phyloP scores from a whole-genome alignment of 2,888 invertebrate genomes.

The Augiades crinisus region DNA sequence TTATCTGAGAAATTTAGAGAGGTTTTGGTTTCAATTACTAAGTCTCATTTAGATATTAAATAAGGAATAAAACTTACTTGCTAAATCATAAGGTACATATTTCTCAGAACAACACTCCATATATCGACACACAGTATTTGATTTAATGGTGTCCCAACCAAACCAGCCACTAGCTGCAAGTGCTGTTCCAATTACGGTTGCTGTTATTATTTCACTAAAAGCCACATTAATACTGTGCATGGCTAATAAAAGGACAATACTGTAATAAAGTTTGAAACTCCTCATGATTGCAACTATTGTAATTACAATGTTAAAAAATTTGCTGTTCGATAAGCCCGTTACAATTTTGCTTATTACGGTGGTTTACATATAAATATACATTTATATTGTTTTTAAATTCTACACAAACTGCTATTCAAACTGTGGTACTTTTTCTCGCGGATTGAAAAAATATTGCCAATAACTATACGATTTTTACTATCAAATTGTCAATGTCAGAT shows the following conservation, averaged over 20 bases:
- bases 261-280: neutral
- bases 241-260: neutral
- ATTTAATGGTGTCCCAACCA: constrained; percentile 62
- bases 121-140: constrained; percentile 70
- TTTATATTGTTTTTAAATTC: no score
- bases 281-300: no score
- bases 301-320: no score
- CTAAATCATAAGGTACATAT: constrained; percentile 77
- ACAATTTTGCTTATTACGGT: no score
- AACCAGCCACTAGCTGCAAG: constrained; percentile 54
- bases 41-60: neutral
- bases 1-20: neutral
- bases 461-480: no score
- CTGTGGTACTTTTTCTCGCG: no score
- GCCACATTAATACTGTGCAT: constrained; percentile 7
- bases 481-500: no score
- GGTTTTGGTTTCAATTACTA: neutral
- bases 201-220: constrained; percentile 51
- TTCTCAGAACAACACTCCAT: constrained; percentile 82
- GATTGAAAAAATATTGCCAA: no score
- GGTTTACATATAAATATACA: no score
- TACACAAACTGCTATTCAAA: no score
- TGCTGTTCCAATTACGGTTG: constrained; percentile 49
- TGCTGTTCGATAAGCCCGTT: no score
- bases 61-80: constrained; percentile 51